phyloP scores from a whole-genome alignment of 2,797 vertebrate genomes.

The Characodon lateralis region DNA sequence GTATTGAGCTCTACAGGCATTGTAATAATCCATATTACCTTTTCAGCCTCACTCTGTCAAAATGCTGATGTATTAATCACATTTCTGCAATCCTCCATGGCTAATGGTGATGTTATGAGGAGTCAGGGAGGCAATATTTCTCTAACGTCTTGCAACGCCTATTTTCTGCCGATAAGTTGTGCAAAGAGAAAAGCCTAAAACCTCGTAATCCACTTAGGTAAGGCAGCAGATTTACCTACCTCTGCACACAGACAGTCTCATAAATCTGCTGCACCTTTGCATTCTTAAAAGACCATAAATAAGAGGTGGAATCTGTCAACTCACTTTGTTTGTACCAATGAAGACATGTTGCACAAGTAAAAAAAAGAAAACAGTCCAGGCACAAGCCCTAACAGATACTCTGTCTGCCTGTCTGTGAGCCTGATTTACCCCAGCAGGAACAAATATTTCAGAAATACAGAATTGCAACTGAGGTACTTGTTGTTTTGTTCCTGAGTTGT shows the following conservation, averaged over 20 bases:
- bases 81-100: slow-evolving; percentile 79
- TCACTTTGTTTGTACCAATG: slow-evolving; percentile 53
- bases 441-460: slow-evolving; percentile 44
- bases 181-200: slow-evolving; percentile 82
- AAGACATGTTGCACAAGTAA: slow-evolving; percentile 59
- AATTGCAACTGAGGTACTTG: slow-evolving; percentile 26
- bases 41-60: slow-evolving; percentile 81
- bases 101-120: slow-evolving; percentile 80
- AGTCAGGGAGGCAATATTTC: slow-evolving; percentile 75
- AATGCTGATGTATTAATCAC: slow-evolving; percentile 83
- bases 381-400: slow-evolving; percentile 55
- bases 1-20: slow-evolving; percentile 81
- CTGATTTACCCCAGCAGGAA: slow-evolving; percentile 35
- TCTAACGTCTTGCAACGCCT: slow-evolving; percentile 73
- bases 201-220: slow-evolving; percentile 81
- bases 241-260: slow-evolving; percentile 75
- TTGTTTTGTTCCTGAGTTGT: slow-evolving; percentile 33
- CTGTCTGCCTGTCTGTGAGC: slow-evolving; percentile 35
- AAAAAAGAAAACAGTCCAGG: slow-evolving; percentile 25
- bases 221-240: slow-evolving; percentile 76
- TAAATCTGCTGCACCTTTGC: slow-evolving; percentile 68
- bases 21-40: slow-evolving; percentile 84
- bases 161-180: slow-evolving; percentile 80
- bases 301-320: slow-evolving; percentile 42
- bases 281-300: slow-evolving; percentile 53